These are phyloP conservation scores for Martes martes DNA, from an alignment of 2,113 vertebrate species.

Conservation along the genomic window DNA sequence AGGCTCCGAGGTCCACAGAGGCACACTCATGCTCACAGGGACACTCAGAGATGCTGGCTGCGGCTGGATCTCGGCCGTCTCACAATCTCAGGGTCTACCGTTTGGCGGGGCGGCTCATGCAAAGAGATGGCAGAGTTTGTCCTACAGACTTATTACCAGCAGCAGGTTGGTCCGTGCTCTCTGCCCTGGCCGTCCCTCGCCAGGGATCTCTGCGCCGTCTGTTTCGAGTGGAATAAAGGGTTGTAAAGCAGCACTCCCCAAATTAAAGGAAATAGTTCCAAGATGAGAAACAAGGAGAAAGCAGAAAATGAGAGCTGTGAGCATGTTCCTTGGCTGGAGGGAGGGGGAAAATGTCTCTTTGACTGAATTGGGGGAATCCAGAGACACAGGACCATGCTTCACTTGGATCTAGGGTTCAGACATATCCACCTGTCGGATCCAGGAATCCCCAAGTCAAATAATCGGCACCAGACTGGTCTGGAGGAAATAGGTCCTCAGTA, in stretches of 20 bases:
- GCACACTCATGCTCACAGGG: background rate
- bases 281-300: background rate
- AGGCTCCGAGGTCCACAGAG: background rate
- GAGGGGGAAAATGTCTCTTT: background rate
- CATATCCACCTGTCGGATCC: background rate
- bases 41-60: background rate
- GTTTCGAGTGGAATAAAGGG: background rate
- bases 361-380: background rate
- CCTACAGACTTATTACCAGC: background rate
- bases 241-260: background rate
- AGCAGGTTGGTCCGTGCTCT: too few species aligned
- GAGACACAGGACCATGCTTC: background rate
- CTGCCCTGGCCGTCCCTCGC: background rate
- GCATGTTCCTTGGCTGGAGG: background rate
- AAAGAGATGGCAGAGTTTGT: background rate
- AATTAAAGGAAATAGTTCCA: background rate
- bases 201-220: background rate
- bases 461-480: background rate
- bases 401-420: background rate
- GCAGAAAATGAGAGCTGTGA: background rate
- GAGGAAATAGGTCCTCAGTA: background rate
- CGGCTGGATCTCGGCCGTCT: background rate
- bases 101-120: background rate
- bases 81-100: fast-evolving
- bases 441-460: background rate